Percentiles rank a stretch among this genome's conserved stretches.
These are phyloP conservation scores for Rhagoletis pomonella DNA, from an alignment of 1,140 invertebrate species.

Conservation along the genomic window DNA sequence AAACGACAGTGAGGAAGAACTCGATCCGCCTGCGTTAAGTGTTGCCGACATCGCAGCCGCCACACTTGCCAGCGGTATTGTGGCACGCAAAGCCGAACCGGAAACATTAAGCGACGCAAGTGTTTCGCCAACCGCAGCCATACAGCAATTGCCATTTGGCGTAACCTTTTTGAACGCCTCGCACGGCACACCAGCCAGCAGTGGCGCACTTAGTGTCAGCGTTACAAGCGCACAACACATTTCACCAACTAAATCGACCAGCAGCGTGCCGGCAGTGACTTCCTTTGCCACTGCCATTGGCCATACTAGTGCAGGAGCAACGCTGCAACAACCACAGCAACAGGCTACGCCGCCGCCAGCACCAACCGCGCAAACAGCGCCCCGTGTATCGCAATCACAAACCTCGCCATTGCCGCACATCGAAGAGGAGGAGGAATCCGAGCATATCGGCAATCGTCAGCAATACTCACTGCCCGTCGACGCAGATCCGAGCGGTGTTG, in stretches of 20 bases:
- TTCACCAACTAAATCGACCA: conserved; percentile 58
- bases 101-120: conserved; percentile 71
- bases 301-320: conserved; percentile 11
- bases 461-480: conserved; percentile 75
- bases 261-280: neutral
- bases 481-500: conserved; percentile 61
- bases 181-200: neutral
- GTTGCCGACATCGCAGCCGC: conserved; percentile 70
- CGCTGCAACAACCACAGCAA: conserved; percentile 43
- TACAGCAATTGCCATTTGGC: conserved; percentile 47
- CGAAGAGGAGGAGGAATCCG: conserved; percentile 78
- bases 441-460: conserved; percentile 74
- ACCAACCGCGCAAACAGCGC: conserved; percentile 75
- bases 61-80: conserved; percentile 67
- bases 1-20: conserved; percentile 70
- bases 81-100: conserved; percentile 68
- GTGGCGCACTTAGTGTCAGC: neutral
- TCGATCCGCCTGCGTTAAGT: conserved; percentile 62
- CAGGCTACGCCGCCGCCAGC: conserved; percentile 48
- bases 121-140: conserved; percentile 67
- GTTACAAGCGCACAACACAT: conserved; percentile 46
- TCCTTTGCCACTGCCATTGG: conserved; percentile 9
- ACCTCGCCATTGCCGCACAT: conserved; percentile 78
- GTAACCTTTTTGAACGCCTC: neutral
- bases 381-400: conserved; percentile 72